A percentile compares a stretch with the other conserved stretches of the same genome.
phyloP scores from a whole-genome alignment of 2,888 invertebrate genomes.

The Strigamia maritima region DNA sequence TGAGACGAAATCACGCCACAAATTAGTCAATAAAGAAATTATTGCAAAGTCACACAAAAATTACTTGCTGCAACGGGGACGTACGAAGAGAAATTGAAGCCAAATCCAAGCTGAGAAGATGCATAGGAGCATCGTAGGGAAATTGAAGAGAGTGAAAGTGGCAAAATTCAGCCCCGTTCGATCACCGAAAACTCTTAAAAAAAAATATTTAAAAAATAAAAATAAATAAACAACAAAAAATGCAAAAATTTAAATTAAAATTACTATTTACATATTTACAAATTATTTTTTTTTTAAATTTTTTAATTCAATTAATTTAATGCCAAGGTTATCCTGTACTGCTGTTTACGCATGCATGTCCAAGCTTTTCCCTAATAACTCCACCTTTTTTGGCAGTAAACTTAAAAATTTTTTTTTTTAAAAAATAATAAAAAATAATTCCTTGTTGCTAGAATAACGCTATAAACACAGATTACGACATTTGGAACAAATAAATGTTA shows the following conservation, averaged over 20 bases:
- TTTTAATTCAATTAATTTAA: not conserved
- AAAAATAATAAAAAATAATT: not conserved
- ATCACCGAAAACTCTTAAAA: not conserved
- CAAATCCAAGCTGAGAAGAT: slow-evolving; percentile 31
- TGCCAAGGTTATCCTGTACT: not conserved
- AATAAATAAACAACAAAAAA: not conserved
- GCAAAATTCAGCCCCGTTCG: slow-evolving; percentile 35
- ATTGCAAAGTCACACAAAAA: not conserved
- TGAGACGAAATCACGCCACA: slow-evolving; percentile 7
- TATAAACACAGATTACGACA: not conserved
- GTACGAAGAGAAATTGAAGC: slow-evolving; percentile 29
- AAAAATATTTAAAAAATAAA: slow-evolving; percentile 17
- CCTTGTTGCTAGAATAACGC: slow-evolving; percentile 6
- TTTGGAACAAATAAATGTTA: not conserved
- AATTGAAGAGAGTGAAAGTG: slow-evolving; percentile 34
- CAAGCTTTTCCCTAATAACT: not conserved
- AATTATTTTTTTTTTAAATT: no score
- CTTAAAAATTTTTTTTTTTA: not conserved
- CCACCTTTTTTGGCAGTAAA: not conserved
- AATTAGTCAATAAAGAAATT: not conserved
- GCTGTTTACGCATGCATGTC: not conserved
- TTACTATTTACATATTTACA: no score
- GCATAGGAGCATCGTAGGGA: slow-evolving; percentile 35
- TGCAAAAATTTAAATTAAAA: not conserved
- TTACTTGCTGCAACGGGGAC: slow-evolving; percentile 14